These are phyloP conservation scores for Pegoplata infirma DNA, from an alignment of 2,888 invertebrate genomes.

Conservation along the genomic window DNA sequence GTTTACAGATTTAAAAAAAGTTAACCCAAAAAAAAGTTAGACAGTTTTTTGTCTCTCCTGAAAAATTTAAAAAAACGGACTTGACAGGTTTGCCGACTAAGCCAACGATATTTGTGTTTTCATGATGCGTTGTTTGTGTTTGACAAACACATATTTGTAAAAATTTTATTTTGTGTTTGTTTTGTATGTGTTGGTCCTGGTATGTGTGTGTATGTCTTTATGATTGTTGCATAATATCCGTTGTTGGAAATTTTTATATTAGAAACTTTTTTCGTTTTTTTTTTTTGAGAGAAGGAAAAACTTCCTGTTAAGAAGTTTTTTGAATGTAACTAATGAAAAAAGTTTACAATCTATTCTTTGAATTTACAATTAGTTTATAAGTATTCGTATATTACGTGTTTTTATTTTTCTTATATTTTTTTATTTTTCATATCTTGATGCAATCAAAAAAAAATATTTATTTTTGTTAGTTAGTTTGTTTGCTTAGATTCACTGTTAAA, in stretches of 20 bases:
- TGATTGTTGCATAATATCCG: conserved; percentile 42
- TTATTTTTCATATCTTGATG: neutral
- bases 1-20: too few species aligned
- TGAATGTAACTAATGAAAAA: conserved; percentile 59
- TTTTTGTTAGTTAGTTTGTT: neutral
- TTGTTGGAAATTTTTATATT: conserved; percentile 28
- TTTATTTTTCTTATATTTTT: too few species aligned
- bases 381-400: conserved; percentile 3
- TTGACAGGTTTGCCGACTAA: too few species aligned
- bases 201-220: neutral
- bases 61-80: too few species aligned
- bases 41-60: too few species aligned
- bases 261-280: conserved; percentile 32
- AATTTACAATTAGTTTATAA: conserved; percentile 54
- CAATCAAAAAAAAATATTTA: conserved; percentile 3
- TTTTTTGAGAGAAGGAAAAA: conserved; percentile 17
- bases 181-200: neutral
- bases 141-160: too few species aligned
- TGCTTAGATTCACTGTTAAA: neutral
- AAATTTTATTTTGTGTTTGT: neutral
- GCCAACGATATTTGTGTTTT: conserved; percentile 38
- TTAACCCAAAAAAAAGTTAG: too few species aligned
- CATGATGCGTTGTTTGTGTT: conserved; percentile 21
- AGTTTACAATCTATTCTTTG: conserved; percentile 53
- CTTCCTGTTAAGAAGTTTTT: conserved; percentile 47